Base-by-base conservation (phyloP, 2,797 vertebrate species). In the Champsocephalus esox region DNA sequence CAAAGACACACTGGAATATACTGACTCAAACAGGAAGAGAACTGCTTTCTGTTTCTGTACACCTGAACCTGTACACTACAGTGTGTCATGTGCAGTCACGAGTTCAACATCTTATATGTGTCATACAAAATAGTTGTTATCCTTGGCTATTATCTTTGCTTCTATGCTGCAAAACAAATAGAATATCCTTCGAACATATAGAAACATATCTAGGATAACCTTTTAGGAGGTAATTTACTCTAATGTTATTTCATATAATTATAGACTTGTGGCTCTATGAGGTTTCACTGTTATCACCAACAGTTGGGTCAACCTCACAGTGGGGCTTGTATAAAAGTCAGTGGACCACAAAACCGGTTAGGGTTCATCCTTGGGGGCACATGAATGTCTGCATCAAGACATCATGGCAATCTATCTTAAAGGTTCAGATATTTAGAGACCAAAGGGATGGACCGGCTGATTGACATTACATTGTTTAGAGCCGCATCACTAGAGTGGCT, bases 1-100 rank as follows among this genome's bases (percentile, higher is more conserved):
- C 12, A 34, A 43, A 75, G 10, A 74, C 50, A 58, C 1, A 10
- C 32, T 76, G 66, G 57, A 65, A 48, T 28, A 68, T 9, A 52
- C 4, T 58, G 57, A 54, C 32, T 76, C 63, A 57, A 60, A 62
- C 44, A 51, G 21, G 11, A 17, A 50, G 44, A 32, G 28, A 28
- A 28, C 28, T 3, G 24, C 60, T 67, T 14, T 17, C 60, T 78
- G 45, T 70, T 77, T 64, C 65, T 78, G 64, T 5, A 52, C 65
- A 44, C 28, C 44, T 65, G 46, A 49, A 70, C 56, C 70, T 61
- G 74, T 38, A 69, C 24, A 24, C 24, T 24, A 24, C 32, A 81
- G 68, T 21, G 65, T 48, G 52, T 67, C 10, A 14, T 21, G 45
- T 50, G 1, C 34, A 38, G 7, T 38, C 34, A 38, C 9, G 34